phyloP scores from a whole-genome alignment of 1,140 invertebrate species.

The Drosophila kurseongensis region DNA sequence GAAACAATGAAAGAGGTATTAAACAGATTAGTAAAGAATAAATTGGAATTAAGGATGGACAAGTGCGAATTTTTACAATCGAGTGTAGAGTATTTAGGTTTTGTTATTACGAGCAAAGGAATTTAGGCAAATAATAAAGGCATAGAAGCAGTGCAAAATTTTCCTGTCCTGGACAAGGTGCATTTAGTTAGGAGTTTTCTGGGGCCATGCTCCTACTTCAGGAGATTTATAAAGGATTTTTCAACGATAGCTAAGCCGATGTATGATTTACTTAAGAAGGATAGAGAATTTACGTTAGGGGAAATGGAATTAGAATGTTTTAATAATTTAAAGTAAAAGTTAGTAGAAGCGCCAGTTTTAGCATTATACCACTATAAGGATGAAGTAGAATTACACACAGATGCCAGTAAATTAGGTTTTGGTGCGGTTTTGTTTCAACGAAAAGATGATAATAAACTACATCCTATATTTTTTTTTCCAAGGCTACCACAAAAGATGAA shows the following conservation, averaged over 20 bases:
- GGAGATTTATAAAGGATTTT: too few relatives aligned
- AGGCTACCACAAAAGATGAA: constrained; percentile 2
- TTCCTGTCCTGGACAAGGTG: not conserved
- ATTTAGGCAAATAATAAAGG: not conserved
- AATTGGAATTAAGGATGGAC: constrained; percentile 1
- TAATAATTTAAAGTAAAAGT: too few relatives aligned
- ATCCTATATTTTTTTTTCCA: not conserved
- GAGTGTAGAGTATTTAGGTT: constrained; percentile 1
- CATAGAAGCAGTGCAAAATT: not conserved
- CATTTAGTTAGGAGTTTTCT: constrained; percentile 28
- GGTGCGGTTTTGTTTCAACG: constrained; percentile 2
- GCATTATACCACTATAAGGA: constrained; percentile 43
- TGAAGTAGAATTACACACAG: constrained; percentile 1
- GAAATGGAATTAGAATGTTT: too few relatives aligned
- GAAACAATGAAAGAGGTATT: not conserved
- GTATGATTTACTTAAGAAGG: too few relatives aligned
- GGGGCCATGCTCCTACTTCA: too few relatives aligned
- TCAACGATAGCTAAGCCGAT: too few relatives aligned
- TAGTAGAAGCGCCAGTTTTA: constrained; percentile 53
- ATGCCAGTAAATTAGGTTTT: too few relatives aligned
- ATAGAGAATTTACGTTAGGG: too few relatives aligned
- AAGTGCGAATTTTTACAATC: not conserved
- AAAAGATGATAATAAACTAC: not conserved
- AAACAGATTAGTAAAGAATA: not conserved
- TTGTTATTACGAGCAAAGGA: not conserved